These are phyloP conservation scores for Chaunax sp. DNA, from an alignment of 2,797 vertebrate genomes.

Conservation along the genomic window DNA sequence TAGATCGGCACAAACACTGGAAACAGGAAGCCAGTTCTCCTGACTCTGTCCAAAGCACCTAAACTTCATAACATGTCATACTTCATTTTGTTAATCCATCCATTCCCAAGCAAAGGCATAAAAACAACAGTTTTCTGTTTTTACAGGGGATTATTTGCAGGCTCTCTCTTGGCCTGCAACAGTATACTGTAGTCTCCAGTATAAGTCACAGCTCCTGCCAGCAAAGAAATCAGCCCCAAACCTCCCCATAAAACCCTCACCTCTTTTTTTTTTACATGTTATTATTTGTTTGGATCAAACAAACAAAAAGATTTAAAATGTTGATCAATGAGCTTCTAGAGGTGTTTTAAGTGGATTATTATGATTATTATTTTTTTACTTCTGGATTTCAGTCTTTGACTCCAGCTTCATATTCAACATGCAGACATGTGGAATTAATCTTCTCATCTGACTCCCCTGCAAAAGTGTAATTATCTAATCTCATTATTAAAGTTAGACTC, in stretches of 20 bases:
- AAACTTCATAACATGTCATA: background rate
- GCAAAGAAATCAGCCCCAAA: background rate
- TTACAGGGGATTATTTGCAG: background rate
- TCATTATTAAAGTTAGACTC: background rate
- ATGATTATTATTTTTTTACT: no score
- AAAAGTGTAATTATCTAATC: no score
- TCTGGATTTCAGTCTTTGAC: background rate
- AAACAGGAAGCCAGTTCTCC: background rate
- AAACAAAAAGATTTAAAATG: background rate
- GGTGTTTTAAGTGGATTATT: background rate
- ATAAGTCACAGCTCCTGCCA: background rate
- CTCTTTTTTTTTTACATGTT: background rate
- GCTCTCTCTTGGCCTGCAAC: background rate
- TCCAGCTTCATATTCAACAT: background rate
- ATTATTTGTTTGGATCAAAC: background rate
- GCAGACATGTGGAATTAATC: background rate
- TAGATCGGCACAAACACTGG: background rate
- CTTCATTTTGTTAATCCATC: background rate
- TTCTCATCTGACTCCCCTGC: background rate
- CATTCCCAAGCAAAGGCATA: background rate
- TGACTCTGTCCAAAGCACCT: background rate
- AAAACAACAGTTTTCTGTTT: background rate
- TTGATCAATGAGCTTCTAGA: background rate
- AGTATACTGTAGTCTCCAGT: background rate
- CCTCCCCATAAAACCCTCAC: background rate